Conservation (phyloP, 64 coral and sea anemone genomes). For the Catalaphyllia jardinei region DNA sequence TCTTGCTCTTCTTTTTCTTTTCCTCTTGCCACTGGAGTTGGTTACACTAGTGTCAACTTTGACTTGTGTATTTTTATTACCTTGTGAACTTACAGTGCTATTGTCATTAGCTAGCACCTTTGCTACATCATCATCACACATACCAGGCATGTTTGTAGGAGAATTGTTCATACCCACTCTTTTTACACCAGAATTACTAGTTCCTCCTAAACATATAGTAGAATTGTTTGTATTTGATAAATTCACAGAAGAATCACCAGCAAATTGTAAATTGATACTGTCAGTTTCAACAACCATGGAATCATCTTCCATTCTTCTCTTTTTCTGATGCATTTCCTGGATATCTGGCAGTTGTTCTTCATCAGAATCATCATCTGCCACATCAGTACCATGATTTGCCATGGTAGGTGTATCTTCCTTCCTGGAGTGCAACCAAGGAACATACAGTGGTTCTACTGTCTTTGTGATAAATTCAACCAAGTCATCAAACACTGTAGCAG, state of each 20-base stretch:
- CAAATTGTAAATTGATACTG: not conserved
- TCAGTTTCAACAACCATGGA: not conserved
- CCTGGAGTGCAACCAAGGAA: constrained; percentile 41
- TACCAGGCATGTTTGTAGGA: not conserved
- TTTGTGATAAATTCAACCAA: constrained; percentile 43
- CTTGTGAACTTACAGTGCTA: not conserved
- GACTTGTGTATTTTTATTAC: not conserved
- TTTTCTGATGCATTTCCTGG: constrained; percentile 1
- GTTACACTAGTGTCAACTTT: not conserved
- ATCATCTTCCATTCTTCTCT: not conserved
- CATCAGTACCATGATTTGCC: not conserved
- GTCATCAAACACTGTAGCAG: constrained; percentile 20
- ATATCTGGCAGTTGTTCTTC: not conserved
- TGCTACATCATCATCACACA: not conserved
- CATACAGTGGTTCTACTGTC: constrained; percentile 1
- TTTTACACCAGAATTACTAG: not conserved
- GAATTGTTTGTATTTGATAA: not conserved
- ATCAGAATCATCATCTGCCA: not conserved
- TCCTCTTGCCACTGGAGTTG: not conserved
- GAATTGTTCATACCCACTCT: not conserved
- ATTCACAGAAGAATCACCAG: not conserved
- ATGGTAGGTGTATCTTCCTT: not conserved
- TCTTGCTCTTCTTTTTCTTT: not conserved
- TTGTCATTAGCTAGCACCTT: not conserved
- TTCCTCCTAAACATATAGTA: not conserved